phyloP scores from a whole-genome alignment of 2,797 vertebrate genomes.

The Steatocranus sp. region DNA sequence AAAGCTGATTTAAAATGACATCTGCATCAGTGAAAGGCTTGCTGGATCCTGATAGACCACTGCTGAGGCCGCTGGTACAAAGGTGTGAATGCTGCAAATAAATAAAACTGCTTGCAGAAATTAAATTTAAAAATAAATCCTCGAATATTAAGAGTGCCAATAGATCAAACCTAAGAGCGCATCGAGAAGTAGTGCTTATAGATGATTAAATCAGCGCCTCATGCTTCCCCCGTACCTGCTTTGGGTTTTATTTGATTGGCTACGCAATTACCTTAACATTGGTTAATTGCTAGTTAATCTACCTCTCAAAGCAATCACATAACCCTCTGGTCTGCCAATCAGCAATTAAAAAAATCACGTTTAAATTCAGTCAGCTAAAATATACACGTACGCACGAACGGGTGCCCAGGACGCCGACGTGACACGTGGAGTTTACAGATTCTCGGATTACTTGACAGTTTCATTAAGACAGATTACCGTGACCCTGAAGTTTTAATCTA shows the following conservation, averaged over 20 bases:
- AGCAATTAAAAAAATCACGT: conserved; percentile 47
- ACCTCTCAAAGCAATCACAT: conserved; percentile 65
- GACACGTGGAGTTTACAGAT: conserved; percentile 22
- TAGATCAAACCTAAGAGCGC: conserved; percentile 26
- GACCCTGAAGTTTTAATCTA: conserved; percentile 65
- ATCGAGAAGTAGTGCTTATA: conserved; percentile 33
- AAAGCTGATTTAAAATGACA: neutral
- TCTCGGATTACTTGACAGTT: conserved; percentile 55
- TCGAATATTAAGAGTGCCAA: conserved; percentile 15
- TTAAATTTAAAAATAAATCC: neutral
- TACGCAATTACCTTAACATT: conserved; percentile 70
- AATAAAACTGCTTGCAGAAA: neutral
- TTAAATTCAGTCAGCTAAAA: conserved; percentile 10
- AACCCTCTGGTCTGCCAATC: conserved; percentile 68
- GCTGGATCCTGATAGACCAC: neutral
- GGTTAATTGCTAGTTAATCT: conserved; percentile 77
- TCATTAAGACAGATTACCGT: conserved; percentile 58
- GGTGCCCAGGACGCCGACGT: neutral
- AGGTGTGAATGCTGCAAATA: neutral
- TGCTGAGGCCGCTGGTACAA: neutral
- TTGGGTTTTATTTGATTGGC: conserved; percentile 72
- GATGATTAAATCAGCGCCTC: conserved; percentile 56
- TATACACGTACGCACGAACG: neutral
- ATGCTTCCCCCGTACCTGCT: conserved; percentile 53
- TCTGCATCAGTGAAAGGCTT: neutral